Base-by-base conservation (phyloP, 1,140 invertebrate species). In the Drosophila ohnishii region DNA sequence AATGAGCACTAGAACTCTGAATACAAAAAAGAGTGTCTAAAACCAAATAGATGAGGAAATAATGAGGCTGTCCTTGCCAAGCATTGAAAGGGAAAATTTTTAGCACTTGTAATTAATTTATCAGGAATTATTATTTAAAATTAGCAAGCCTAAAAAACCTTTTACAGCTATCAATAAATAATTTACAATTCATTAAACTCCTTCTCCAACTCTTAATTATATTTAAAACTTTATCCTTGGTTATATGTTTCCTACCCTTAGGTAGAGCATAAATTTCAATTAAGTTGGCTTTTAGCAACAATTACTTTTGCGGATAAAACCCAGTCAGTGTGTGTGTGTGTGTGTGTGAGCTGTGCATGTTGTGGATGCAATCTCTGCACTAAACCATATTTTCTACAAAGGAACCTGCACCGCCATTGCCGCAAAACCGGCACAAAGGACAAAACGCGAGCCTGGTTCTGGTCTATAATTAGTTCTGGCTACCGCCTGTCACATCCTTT, bases 401-500 rank as follows among this genome's bases (percentile, higher is more conserved):
- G 59, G 13, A 44, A 28, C 28, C 44, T 28, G 22, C 42, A 5
- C 47, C 14, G 47, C 25, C 22, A 40, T 28, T 9, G 28, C 60
- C 44, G 14, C 64, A 47, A n/a, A 13, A 69, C 42, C 35, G n/a
- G 25, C 47, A 65, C 50, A 70, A 71, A 47, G 63, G 44, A 51
- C 22, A 7, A 2, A 9, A 28, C 5, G 7, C 22, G 13, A 40
- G 32, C 37, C 13, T 32, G 39, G 25, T 50, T n/a, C 28, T 19
- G 14, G 30, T 22, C 69, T 69, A 35, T 72, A 72, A 72, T 72
- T 72, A 72, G 55, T 70, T 35, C 30, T n/a, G 32, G 19, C 65
- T n/a, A 28, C 47, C 28, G 62, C 19, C 37, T 63, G 62, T 65
- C 30, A 16, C 42, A 32, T 16, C 16, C 40, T 32, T 39, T 35